Base-by-base conservation (phyloP, 1,140 invertebrate species). In the Hypothenemus hampei region DNA sequence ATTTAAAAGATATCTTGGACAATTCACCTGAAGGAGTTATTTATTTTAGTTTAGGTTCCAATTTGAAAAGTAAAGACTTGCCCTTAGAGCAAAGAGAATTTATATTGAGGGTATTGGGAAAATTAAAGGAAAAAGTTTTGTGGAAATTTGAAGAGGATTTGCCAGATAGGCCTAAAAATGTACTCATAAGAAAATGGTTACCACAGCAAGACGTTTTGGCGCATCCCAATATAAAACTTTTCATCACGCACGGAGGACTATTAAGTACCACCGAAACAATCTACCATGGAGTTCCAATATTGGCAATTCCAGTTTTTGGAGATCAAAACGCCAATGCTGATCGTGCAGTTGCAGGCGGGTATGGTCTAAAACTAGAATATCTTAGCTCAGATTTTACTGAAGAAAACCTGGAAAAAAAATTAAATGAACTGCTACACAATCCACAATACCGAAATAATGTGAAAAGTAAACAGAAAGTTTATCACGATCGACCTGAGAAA, bases 191-290 rank as follows among this genome's bases (percentile, higher is more conserved):
- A 21, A 78, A 78, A 31, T 88, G 86, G 85, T 66, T 86, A 2
- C 85, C 84, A 0, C 85, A 89, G 63, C 79, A 78, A 50, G 84
- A 85, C 62, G 73, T 87, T 57, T 67, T 87, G 81, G 85, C 78
- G 31, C 84, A 87, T 71, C 74, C 75, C 1, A 87, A 86, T 55
- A 72, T 85, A 1, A 78, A 77, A 62, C 72, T 77, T 0, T 86
- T 89, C 60, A 81, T 89, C 23, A 84, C 84, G 0, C 84, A 88
- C 60, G 84, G 84, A 36, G 87, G 87, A 15, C 64, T 82, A 16
- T 72, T 85, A 23, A 85, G 86, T 50, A 75, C 81, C 3, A 79
- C 82, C 52, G 87, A 90, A 71, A 80, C 85, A 3, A 69, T 87
- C 10, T 82, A 83, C 67, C 79, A 84, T 61, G 81, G 80, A 64